Evolutionary conservation across 1,140 invertebrate species (phyloP), one percentile per base, ranked within the genome.

Genomic region (Ceratosolen fusciceps): DNA sequence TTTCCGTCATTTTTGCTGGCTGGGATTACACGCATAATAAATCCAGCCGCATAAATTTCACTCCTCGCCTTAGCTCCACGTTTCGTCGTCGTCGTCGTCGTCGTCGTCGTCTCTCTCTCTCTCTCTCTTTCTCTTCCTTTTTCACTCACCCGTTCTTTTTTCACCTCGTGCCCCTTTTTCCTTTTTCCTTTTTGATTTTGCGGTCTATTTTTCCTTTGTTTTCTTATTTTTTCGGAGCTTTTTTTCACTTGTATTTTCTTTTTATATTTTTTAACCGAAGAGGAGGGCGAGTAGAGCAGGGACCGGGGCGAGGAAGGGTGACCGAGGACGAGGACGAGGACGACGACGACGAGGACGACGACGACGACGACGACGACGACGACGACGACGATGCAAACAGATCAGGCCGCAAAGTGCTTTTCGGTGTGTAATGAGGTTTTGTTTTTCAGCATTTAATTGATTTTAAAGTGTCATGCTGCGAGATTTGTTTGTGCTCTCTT

Each of bases 11-110:
- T 77, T 77, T 77, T 77, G 52, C 75, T 34, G 34, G 24, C 75
- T 70, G 75, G 75, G 70, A 77, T 70, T 77, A 77, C 75, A 77
- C 65, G 75, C 75, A 77, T 77, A 77, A 77, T 77, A 77, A 77
- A 77, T 77, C 65, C 75, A 31, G 65, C 24, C 52, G 75, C 75
- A 77, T 77, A 77, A 77, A 77, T 78, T 78, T 77, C 68, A 49
- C 70, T 43, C 58, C 24, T 62, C 31, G 58, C 58, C 58, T 62
- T 62, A 14, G 58, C 34, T 37, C 1, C 39, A 49, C 74, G 39
- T 65, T 34, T 74, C 67, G n/a, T 68, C 54, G 19, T 58, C 24
- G 2, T 60, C 21, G 14, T 54, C 24, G 2, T 60, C 21, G 39
- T 72, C 62, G 19, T 67, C 70, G 14, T 54, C 24, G 2, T 60